These are phyloP conservation scores for Peribatodes rhomboidaria DNA, from an alignment of 2,888 invertebrate species.

Conservation along the genomic window DNA sequence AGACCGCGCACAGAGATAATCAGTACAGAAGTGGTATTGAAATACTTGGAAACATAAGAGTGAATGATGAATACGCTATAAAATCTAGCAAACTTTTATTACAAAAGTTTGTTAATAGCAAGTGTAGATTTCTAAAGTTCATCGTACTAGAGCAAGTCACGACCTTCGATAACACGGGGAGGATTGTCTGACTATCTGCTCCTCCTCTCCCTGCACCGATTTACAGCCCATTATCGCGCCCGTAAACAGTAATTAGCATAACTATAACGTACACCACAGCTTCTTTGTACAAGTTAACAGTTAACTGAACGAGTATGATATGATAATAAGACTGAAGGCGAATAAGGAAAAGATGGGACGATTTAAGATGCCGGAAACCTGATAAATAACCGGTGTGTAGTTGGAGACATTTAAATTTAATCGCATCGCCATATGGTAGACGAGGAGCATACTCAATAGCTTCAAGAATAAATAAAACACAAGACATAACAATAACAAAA, in stretches of 20 bases:
- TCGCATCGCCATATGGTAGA: constrained; percentile 1
- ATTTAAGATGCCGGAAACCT: constrained; percentile 10
- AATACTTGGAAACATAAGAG: background rate
- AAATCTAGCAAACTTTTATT: background rate
- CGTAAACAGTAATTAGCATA: constrained; percentile 27
- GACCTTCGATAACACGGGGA: constrained; percentile 66
- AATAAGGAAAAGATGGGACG: constrained; percentile 7
- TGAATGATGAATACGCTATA: background rate
- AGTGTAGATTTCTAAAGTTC: constrained; percentile 41
- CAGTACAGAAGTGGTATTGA: constrained; percentile 25
- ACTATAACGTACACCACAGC: constrained; percentile 13
- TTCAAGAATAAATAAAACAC: too few relatives aligned
- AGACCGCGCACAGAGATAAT: constrained; percentile 22
- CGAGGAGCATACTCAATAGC: background rate
- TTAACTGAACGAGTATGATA: constrained; percentile 1
- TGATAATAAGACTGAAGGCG: constrained; percentile 9
- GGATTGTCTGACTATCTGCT: constrained; percentile 50
- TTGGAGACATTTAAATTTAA: constrained; percentile 1
- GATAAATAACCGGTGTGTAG: constrained; percentile 10
- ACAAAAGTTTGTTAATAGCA: background rate
- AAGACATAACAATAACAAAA: background rate
- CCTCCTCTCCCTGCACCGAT: constrained; percentile 8
- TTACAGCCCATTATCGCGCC: constrained; percentile 18
- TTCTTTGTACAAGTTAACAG: constrained; percentile 14
- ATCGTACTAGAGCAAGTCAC: constrained; percentile 53